Percentiles rank a stretch among this genome's conserved stretches.
Evolutionary conservation across 2,113 vertebrate species (phyloP).

Genomic region (Syrrhaptes paradoxus): DNA sequence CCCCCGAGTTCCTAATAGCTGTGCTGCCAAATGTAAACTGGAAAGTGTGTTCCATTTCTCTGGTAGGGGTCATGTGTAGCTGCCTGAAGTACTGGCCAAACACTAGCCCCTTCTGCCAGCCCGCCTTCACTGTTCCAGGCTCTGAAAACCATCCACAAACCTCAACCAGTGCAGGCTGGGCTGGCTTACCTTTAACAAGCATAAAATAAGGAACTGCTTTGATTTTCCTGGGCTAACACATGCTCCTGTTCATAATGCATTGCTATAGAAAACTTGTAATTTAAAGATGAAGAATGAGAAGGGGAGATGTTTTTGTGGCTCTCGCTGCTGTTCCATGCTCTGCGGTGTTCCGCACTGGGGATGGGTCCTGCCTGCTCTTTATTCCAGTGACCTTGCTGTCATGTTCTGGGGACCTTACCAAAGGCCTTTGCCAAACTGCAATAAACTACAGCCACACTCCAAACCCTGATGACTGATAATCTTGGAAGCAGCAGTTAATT

Average conservation of each 20-base stretch:
- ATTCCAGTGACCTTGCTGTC: slow-evolving; percentile 18
- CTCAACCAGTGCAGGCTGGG: not conserved
- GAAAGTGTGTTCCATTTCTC: not conserved
- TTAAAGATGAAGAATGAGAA: not conserved
- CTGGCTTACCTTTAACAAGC: not conserved
- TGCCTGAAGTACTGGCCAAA: not conserved
- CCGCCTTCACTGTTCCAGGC: not conserved
- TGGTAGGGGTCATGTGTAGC: not conserved
- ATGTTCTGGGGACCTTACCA: not conserved
- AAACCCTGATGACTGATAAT: slow-evolving; percentile 13
- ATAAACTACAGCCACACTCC: not conserved
- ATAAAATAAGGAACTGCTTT: not conserved
- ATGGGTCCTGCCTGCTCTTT: not conserved
- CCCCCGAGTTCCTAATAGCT: not conserved
- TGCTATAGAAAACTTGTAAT: not conserved
- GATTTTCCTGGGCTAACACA: not conserved
- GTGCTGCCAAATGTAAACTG: not conserved
- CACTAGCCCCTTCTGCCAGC: not conserved
- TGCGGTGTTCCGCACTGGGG: not conserved
- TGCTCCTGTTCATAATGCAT: not conserved
- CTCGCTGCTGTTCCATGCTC: not conserved
- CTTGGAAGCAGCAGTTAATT: slow-evolving; percentile 6
- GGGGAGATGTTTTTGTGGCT: not conserved
- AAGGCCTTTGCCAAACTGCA: slow-evolving; percentile 45
- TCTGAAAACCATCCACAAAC: not conserved